A percentile compares a stretch with the other conserved stretches of the same genome.
These are phyloP conservation scores for Allygus modestus DNA, from an alignment of 2,888 invertebrate species.

Conservation along the genomic window DNA sequence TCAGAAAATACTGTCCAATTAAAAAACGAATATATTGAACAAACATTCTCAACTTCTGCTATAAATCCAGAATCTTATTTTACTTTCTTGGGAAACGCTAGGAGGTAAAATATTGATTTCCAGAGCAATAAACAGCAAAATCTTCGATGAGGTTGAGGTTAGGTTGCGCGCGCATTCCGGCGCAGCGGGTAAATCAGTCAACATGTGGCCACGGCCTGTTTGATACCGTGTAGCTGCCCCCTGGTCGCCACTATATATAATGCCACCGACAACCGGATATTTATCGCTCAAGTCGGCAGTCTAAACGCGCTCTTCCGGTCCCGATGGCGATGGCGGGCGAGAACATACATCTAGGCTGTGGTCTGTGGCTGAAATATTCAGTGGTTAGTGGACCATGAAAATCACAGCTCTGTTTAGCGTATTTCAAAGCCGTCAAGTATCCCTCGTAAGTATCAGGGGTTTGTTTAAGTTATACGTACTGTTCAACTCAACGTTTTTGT, in stretches of 20 bases:
- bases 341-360: constrained; percentile 28
- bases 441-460: not conserved
- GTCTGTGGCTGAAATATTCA: not conserved
- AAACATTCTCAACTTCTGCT: too few relatives aligned
- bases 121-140: constrained; percentile 20
- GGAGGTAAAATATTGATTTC: not conserved
- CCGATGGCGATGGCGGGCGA: not conserved
- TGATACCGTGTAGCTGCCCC: constrained; percentile 11
- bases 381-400: not conserved
- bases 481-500: too few relatives aligned
- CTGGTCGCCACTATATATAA: constrained; percentile 42
- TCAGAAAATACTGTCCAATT: too few relatives aligned
- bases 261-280: constrained; percentile 34
- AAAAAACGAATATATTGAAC: too few relatives aligned
- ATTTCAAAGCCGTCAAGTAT: not conserved
- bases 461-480: too few relatives aligned
- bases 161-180: not conserved
- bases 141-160: constrained; percentile 3
- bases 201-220: constrained; percentile 12
- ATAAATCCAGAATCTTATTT: too few relatives aligned
- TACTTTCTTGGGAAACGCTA: not conserved
- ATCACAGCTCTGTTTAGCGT: not conserved
- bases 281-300: constrained; percentile 38
- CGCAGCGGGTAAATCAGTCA: constrained; percentile 30
- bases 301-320: constrained; percentile 34